Evolutionary conservation across 2,113 vertebrate genomes (phyloP).

Genomic region (Ceyx melanurus): DNA sequence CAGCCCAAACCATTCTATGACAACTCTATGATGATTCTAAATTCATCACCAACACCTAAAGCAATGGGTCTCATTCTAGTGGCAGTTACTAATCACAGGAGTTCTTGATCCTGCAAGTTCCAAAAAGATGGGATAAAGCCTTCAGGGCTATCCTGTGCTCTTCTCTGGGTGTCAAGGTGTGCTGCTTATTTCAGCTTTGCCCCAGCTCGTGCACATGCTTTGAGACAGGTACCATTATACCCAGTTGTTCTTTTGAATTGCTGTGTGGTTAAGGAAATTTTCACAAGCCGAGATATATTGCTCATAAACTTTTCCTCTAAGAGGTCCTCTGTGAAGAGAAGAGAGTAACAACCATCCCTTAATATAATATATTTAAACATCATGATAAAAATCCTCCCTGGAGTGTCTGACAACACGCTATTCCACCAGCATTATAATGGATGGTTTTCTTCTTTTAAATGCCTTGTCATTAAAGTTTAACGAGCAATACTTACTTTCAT

Average conservation of each 20-base stretch:
- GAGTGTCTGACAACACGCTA: background rate
- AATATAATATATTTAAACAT: slow-evolving; percentile 43
- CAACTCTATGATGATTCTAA: background rate
- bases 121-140: background rate
- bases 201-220: background rate
- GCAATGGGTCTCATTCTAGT: background rate
- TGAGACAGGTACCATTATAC: background rate
- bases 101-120: background rate
- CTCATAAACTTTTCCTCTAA: slow-evolving; percentile 31
- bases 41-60: background rate
- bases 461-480: slow-evolving; percentile 46
- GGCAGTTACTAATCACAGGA: background rate
- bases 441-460: slow-evolving; percentile 31
- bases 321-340: slow-evolving; percentile 5
- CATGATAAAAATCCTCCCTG: slow-evolving; percentile 5
- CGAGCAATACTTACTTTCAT: slow-evolving; percentile 14
- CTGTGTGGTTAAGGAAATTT: background rate
- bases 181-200: background rate
- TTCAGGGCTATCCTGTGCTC: background rate
- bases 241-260: background rate
- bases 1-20: background rate
- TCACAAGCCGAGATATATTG: background rate
- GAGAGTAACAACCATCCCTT: background rate
- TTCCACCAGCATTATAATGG: slow-evolving; percentile 13
- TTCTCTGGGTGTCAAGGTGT: background rate